Evolutionary conservation across 2,797 vertebrate species (phyloP), one percentile per base, ranked within the genome.

Genomic region (Paguma larvata): DNA sequence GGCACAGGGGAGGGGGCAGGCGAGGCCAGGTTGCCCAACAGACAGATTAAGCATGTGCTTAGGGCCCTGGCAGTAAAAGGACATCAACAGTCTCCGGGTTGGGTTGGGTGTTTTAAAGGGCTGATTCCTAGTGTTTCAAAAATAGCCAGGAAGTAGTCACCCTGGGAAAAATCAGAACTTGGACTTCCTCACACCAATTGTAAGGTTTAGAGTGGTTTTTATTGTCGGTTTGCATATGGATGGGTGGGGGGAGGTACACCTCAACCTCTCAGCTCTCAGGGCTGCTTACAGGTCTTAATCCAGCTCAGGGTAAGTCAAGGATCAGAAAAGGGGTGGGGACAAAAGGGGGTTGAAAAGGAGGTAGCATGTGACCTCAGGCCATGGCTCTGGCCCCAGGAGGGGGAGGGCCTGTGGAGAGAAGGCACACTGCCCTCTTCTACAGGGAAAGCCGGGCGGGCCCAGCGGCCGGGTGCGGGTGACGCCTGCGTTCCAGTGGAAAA

Each of bases 1-100:
- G 97, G 97, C 97, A 93, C 68, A 34, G 86, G 53, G 72, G 70
- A 72, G 30, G n/a, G 95, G 89, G 82, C 91, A 96, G 86, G 68
- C 15, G 0, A 97, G 93, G 95, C 77, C 91, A 86, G 87, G 70
- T 88, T 85, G 72, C 86, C 89, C 90, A 92, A 91, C 1, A 95
- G 93, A 82, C 84, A 44, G 86, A 97, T 80, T 59, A 85, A 62
- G 72, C 89, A 15, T 51, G 86, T 80, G 67, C 34, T 94, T 46
- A 82, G 70, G 79, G 51, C 34, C 59, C 86, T 56, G 75, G 83
- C 80, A 85, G 91, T 44, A 80, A 91, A 92, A 80, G 72, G 78
- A 23, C 94, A 88, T 48, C 91, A 80, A 84, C 94, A 65, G 48
- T 41, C 9, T 88, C 96, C 91, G 44, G 75, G 41, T 92, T 96